Evolutionary conservation across 2,797 vertebrate genomes (phyloP).

Genomic region (Heteromormyrus szaboi): DNA sequence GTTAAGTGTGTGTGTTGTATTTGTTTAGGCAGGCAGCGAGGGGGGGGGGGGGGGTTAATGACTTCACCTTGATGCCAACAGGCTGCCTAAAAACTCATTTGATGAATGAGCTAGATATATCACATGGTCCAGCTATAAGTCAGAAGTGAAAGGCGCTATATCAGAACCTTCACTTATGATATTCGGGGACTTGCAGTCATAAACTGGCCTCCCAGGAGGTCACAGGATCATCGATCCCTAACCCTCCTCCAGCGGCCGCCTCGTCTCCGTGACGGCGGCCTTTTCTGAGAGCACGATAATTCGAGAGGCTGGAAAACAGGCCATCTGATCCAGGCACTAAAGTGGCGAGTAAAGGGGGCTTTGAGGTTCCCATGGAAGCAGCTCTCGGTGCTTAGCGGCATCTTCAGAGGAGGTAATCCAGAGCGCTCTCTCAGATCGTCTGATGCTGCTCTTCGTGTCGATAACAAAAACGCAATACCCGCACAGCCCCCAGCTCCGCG

Average conservation of each 20-base stretch:
- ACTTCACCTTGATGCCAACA: conserved; percentile 12
- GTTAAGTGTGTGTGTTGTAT: not conserved
- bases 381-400: not conserved
- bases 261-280: not conserved
- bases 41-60: conserved; percentile 2
- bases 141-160: not conserved
- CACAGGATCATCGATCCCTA: not conserved
- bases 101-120: conserved; percentile 5
- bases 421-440: not conserved
- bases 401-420: not conserved
- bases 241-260: not conserved
- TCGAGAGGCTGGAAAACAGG: not conserved
- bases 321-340: not conserved
- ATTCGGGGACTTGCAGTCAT: not conserved
- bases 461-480: not conserved
- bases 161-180: not conserved
- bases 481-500: too few species aligned
- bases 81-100: conserved; percentile 18
- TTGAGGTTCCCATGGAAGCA: not conserved
- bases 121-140: not conserved
- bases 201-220: not conserved
- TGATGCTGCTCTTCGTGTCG: not conserved
- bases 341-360: not conserved
- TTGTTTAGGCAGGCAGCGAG: not conserved
- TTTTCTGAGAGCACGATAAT: not conserved